Conservation (phyloP, 2,888 invertebrate genomes). For the Chironomus riparius region DNA sequence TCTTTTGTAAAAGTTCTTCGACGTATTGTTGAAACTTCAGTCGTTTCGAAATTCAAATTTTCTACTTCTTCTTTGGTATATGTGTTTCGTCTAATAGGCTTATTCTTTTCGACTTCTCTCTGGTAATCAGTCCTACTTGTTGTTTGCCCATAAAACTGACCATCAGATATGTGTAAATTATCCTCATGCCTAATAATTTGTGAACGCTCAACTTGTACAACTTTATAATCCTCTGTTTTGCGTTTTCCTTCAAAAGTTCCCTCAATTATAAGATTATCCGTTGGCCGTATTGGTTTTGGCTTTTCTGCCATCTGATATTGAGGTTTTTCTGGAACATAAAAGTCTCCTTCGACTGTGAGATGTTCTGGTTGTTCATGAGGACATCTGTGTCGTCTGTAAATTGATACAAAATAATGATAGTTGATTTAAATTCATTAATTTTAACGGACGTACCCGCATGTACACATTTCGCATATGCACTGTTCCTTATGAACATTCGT, state of each 20-base stretch:
- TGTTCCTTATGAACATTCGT: slow-evolving; percentile 54
- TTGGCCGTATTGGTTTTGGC: slow-evolving; percentile 39
- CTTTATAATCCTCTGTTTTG: slow-evolving; percentile 49
- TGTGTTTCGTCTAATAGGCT: slow-evolving; percentile 40
- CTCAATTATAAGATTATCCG: slow-evolving; percentile 43
- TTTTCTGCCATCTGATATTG: slow-evolving; percentile 50
- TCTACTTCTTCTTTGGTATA: slow-evolving; percentile 48
- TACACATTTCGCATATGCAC: slow-evolving; percentile 84
- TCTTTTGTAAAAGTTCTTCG: slow-evolving; percentile 64
- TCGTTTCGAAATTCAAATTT: slow-evolving; percentile 32
- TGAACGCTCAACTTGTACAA: slow-evolving; percentile 49
- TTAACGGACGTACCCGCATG: slow-evolving; percentile 68
- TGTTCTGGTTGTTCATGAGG: slow-evolving; percentile 48
- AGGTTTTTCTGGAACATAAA: slow-evolving; percentile 45
- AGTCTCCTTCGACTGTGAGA: slow-evolving; percentile 45
- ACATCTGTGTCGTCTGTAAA: slow-evolving; percentile 68
- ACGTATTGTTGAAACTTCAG: slow-evolving; percentile 32
- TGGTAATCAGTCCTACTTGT: slow-evolving; percentile 34
- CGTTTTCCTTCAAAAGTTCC: slow-evolving; percentile 38
- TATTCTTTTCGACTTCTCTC: slow-evolving; percentile 45
- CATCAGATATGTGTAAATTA: slow-evolving; percentile 61
- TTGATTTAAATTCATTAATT: not conserved
- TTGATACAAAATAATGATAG: not conserved
- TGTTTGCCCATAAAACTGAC: slow-evolving; percentile 49
- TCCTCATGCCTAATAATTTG: slow-evolving; percentile 55